A percentile compares a stretch with the other conserved stretches of the same genome.
These are phyloP conservation scores for Ips nitidus DNA, from an alignment of 1,140 invertebrate genomes.

Conservation along the genomic window DNA sequence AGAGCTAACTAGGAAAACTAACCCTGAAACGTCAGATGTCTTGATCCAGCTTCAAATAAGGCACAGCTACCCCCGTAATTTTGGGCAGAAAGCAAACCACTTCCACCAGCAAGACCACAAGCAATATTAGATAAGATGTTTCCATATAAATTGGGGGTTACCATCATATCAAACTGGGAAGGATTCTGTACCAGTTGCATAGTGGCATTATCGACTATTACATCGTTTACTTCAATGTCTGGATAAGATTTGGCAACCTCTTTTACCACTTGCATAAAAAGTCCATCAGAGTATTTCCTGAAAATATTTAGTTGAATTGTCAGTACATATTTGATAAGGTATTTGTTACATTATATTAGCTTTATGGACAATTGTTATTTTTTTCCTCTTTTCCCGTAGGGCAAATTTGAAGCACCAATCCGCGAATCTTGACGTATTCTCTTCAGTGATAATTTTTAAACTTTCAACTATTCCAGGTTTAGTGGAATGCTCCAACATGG, in stretches of 20 bases:
- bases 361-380: constrained; percentile 85
- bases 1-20: constrained; percentile 53
- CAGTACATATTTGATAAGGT: neutral
- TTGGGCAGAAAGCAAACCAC: constrained; percentile 91
- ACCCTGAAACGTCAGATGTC: constrained; percentile 85
- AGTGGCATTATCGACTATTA: constrained; percentile 98
- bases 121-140: constrained; percentile 96
- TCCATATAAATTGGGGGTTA: constrained; percentile 96
- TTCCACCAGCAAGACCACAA: constrained; percentile 93
- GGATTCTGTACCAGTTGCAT: constrained; percentile 94
- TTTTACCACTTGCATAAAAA: constrained; percentile 87
- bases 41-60: constrained; percentile 86
- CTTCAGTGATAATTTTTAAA: constrained; percentile 78
- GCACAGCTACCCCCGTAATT: constrained; percentile 94
- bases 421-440: constrained; percentile 75
- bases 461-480: constrained; percentile 77
- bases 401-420: constrained; percentile 85
- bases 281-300: constrained; percentile 88
- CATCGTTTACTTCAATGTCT: constrained; percentile 90
- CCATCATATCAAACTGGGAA: constrained; percentile 86
- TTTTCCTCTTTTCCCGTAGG: constrained; percentile 68
- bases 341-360: constrained; percentile 79
- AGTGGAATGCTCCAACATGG: constrained; percentile 69
- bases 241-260: constrained; percentile 86
- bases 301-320: constrained; percentile 4